Evolutionary conservation across 2,888 invertebrate genomes (phyloP).

Genomic region (Tetropium fuscum): DNA sequence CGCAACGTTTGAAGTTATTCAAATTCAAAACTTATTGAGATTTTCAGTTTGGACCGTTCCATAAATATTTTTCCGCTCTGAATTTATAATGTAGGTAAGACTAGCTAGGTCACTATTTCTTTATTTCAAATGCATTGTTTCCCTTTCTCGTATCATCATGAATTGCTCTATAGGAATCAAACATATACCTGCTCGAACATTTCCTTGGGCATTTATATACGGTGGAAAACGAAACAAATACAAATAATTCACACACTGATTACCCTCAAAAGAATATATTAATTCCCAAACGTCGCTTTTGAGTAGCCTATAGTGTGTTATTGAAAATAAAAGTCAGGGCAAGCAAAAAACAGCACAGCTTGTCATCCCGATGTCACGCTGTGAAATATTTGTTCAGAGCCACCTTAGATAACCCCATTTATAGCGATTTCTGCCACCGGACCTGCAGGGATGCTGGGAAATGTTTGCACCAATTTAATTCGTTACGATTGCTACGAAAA

Average conservation of each 20-base stretch:
- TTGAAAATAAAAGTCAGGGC: slow-evolving; percentile 49
- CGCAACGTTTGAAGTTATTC: too few species aligned
- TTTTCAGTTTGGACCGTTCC: too few species aligned
- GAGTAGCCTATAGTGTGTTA: slow-evolving; percentile 33
- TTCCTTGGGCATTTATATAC: slow-evolving; percentile 35
- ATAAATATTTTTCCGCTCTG: too few species aligned
- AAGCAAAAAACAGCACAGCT: slow-evolving; percentile 52
- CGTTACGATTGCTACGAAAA: slow-evolving; percentile 55
- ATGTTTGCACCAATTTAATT: slow-evolving; percentile 52
- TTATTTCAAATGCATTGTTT: slow-evolving; percentile 22
- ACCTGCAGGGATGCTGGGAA: slow-evolving; percentile 55
- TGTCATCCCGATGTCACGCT: slow-evolving; percentile 55
- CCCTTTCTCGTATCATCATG: slow-evolving; percentile 32
- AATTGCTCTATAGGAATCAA: slow-evolving; percentile 27
- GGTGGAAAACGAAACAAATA: slow-evolving; percentile 41
- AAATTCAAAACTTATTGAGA: too few species aligned
- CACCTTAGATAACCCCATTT: slow-evolving; percentile 54
- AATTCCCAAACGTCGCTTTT: slow-evolving; percentile 44
- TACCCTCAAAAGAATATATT: slow-evolving; percentile 47
- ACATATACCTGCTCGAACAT: slow-evolving; percentile 38
- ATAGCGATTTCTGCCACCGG: slow-evolving; percentile 51
- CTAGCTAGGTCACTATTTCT: too few species aligned
- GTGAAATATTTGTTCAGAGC: slow-evolving; percentile 55
- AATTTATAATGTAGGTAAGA: too few species aligned
- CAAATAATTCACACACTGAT: slow-evolving; percentile 49